Evolutionary conservation across 1,140 invertebrate species (phyloP).

Genomic region (Oryctes rhinoceros): DNA sequence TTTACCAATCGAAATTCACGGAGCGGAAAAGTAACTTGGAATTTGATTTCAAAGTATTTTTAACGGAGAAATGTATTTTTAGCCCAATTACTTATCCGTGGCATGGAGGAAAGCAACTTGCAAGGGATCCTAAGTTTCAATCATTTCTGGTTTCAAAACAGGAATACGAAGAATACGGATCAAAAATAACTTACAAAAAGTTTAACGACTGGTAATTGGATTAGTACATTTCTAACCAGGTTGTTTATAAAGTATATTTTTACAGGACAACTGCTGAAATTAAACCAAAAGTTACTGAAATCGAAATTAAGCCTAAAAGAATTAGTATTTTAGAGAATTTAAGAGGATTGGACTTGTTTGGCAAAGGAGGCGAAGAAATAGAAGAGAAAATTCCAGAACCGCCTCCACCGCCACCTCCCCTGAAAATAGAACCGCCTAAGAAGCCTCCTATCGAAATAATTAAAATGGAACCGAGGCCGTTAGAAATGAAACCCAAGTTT

Average conservation of each 20-base stretch:
- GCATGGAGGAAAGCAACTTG: constrained; percentile 83
- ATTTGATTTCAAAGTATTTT: constrained; percentile 33
- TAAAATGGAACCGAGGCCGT: not conserved
- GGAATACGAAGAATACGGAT: constrained; percentile 89
- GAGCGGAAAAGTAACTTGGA: constrained; percentile 70
- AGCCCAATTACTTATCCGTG: constrained; percentile 87
- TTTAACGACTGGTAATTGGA: constrained; percentile 54
- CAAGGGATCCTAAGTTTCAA: constrained; percentile 77
- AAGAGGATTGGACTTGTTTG: constrained; percentile 30
- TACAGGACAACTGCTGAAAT: constrained; percentile 36
- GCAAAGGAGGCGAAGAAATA: constrained; percentile 9
- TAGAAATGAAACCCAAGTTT: not conserved
- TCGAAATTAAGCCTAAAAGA: constrained; percentile 26
- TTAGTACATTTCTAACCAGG: not conserved
- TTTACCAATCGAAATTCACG: constrained; percentile 75
- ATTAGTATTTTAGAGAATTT: constrained; percentile 28
- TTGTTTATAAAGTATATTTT: not conserved
- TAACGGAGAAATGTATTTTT: constrained; percentile 53
- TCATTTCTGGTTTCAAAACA: constrained; percentile 80
- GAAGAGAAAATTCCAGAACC: not conserved
- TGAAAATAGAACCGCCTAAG: not conserved
- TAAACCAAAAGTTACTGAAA: not conserved
- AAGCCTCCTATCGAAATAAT: not conserved
- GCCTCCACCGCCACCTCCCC: too few species aligned
- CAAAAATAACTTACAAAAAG: constrained; percentile 53